Conservation (phyloP, 2,888 invertebrate species). For the Cybosia mesomella region DNA sequence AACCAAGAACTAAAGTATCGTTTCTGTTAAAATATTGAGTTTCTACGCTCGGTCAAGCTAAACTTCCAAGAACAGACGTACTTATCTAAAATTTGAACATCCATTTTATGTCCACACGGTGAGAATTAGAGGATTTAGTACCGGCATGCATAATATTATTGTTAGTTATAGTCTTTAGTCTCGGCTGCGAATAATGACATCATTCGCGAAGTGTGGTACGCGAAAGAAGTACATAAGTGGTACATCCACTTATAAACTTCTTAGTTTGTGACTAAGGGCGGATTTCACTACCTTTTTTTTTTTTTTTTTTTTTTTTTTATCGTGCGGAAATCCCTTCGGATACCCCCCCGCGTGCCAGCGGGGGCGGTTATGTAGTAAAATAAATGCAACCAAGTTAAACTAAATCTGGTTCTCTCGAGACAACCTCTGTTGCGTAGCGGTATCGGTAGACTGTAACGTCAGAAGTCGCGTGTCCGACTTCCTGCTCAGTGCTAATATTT, state of each 20-base stretch:
- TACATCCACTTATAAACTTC: no score
- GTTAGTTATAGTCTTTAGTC: conserved; percentile 24
- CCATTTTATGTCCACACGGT: conserved; percentile 23
- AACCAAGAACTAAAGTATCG: conserved; percentile 8
- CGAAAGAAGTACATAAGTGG: no score
- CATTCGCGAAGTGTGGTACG: conserved; percentile 7
- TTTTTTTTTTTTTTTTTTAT: no score
- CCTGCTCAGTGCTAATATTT: not conserved
- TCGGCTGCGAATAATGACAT: conserved; percentile 19
- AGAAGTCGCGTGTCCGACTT: not conserved
- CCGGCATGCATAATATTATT: conserved; percentile 21
- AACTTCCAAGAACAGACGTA: conserved; percentile 17
- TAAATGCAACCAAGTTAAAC: no score
- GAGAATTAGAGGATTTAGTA: conserved; percentile 22
- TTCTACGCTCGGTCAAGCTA: conserved; percentile 7
- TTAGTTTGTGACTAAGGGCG: no score
- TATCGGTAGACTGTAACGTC: not conserved
- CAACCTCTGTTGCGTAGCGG: not conserved
- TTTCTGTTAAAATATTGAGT: conserved; percentile 11
- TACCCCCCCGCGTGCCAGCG: no score
- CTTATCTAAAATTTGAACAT: conserved; percentile 24
- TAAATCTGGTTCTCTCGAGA: no score
- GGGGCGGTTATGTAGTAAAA: no score
- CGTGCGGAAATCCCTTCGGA: no score
- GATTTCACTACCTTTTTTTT: no score